phyloP scores from a whole-genome alignment of 2,888 invertebrate genomes.

The Bhutanitis thaidina region DNA sequence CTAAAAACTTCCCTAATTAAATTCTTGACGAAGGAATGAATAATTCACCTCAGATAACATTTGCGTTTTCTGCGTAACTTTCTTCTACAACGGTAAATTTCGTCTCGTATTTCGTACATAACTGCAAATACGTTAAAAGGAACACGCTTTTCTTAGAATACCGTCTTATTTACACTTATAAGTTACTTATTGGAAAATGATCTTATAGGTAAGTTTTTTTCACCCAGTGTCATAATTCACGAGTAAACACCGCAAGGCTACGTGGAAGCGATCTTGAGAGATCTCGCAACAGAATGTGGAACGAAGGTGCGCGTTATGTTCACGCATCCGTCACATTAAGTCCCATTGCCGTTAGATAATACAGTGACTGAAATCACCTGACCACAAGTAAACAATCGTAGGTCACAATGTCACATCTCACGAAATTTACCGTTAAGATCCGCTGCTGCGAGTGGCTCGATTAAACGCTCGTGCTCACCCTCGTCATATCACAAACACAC shows the following conservation, averaged over 20 bases:
- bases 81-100: conserved; percentile 65
- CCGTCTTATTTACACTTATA: conserved; percentile 34
- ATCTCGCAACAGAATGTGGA: conserved; percentile 44
- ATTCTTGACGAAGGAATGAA: neutral
- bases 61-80: conserved; percentile 48
- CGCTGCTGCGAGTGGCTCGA: conserved; percentile 48
- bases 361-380: conserved; percentile 54
- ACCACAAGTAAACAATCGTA: conserved; percentile 64
- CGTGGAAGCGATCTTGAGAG: conserved; percentile 53
- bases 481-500: conserved; percentile 52
- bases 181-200: conserved; percentile 5
- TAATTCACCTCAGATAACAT: conserved; percentile 36
- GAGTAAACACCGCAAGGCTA: conserved; percentile 66
- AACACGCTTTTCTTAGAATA: conserved; percentile 31
- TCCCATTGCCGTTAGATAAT: conserved; percentile 28
- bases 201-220: conserved; percentile 16
- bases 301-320: conserved; percentile 39
- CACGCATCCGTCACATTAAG: conserved; percentile 26
- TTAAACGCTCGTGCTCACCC: conserved; percentile 49
- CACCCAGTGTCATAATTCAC: conserved; percentile 66
- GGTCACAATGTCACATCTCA: conserved; percentile 59
- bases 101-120: conserved; percentile 34
- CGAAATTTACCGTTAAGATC: conserved; percentile 75
- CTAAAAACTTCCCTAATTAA: too few species aligned
- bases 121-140: conserved; percentile 37